phyloP scores from a whole-genome alignment of 1,140 invertebrate species.

The Battus philenor region DNA sequence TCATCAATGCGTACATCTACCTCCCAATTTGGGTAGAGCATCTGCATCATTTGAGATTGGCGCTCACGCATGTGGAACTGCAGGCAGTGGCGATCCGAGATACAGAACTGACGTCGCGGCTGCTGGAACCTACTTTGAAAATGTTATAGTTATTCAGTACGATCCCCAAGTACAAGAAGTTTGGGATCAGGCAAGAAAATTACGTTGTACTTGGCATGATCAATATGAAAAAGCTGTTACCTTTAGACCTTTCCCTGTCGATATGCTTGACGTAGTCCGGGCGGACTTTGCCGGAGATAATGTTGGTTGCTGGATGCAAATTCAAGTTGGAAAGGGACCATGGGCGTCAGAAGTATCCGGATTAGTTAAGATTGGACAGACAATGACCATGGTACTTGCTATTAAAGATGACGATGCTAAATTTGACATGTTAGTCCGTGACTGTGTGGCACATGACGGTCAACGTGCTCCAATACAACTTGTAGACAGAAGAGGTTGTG shows the following conservation, averaged over 20 bases:
- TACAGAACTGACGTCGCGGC: conserved; percentile 89
- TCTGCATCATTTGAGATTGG: conserved; percentile 94
- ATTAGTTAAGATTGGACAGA: conserved; percentile 95
- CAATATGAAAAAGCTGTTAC: conserved; percentile 97
- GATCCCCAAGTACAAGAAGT: conserved; percentile 97
- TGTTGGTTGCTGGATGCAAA: conserved; percentile 96
- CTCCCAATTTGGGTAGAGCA: conserved; percentile 88
- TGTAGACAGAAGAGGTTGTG: conserved; percentile 94
- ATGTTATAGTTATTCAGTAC: conserved; percentile 95
- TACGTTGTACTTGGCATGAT: conserved; percentile 96
- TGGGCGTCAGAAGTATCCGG: conserved; percentile 97
- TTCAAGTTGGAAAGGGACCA: conserved; percentile 95
- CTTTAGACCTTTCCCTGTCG: conserved; percentile 95
- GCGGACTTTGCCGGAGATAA: conserved; percentile 97
- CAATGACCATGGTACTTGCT: conserved; percentile 97
- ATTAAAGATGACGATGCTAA: conserved; percentile 97
- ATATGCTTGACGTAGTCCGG: conserved; percentile 95
- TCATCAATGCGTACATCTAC: conserved; percentile 92
- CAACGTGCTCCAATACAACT: conserved; percentile 96
- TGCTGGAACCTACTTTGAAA: conserved; percentile 95
- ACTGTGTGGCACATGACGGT: conserved; percentile 96
- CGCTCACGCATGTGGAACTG: conserved; percentile 93
- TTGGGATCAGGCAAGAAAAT: conserved; percentile 95
- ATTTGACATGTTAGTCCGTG: conserved; percentile 96
- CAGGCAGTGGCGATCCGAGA: conserved; percentile 92